phyloP scores from a whole-genome alignment of 1,140 invertebrate species.

The Tetranychus urticae region DNA sequence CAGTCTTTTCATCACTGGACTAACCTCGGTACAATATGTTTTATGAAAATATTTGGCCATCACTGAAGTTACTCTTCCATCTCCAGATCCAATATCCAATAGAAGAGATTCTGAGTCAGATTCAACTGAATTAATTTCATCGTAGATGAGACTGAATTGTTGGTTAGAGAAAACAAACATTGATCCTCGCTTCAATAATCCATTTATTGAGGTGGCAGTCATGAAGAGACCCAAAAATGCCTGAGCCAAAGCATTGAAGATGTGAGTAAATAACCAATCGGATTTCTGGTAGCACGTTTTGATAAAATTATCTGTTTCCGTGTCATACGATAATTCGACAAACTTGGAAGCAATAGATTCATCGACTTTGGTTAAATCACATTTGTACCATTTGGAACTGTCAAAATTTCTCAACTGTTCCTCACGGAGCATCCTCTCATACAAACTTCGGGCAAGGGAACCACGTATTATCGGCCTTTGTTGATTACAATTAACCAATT shows the following conservation, averaged over 20 bases:
- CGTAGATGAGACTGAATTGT: constrained; percentile 33
- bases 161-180: constrained; percentile 69
- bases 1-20: constrained; percentile 46
- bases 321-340: constrained; percentile 26
- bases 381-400: not conserved
- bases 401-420: constrained; percentile 3
- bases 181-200: constrained; percentile 57
- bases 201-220: constrained; percentile 57
- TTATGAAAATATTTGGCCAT: constrained; percentile 33
- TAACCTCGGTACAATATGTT: constrained; percentile 65
- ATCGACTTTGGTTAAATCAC: not conserved
- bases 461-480: not conserved
- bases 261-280: constrained; percentile 43
- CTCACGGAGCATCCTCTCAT: constrained; percentile 2
- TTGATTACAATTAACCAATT: not conserved
- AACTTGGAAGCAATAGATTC: not conserved
- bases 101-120: constrained; percentile 18
- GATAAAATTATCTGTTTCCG: constrained; percentile 43
- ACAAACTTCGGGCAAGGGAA: not conserved
- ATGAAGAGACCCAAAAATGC: constrained; percentile 44
- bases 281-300: constrained; percentile 40
- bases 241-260: constrained; percentile 44
- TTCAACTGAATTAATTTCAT: not conserved
- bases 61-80: constrained; percentile 57
- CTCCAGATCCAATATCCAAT: constrained; percentile 70